phyloP scores from a whole-genome alignment of 2,888 invertebrate genomes.

The Timema podura region DNA sequence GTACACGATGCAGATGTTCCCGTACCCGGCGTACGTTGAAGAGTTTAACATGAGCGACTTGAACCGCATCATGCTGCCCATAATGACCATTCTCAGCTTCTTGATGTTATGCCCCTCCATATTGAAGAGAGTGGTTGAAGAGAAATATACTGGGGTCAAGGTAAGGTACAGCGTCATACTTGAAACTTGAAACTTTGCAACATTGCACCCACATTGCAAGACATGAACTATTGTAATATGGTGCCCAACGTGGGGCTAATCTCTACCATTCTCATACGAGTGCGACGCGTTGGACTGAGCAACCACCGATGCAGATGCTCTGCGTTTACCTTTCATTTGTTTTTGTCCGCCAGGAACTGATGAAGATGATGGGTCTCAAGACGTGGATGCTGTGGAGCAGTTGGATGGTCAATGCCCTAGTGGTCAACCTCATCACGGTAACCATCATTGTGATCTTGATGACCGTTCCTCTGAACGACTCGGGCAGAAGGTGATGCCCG shows the following conservation, averaged over 20 bases:
- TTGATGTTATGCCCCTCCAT: slow-evolving; percentile 52
- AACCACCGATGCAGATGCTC: neutral
- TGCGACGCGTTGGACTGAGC: no score
- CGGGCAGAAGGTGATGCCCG: slow-evolving; percentile 27
- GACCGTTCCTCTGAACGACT: slow-evolving; percentile 35
- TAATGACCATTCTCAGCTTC: slow-evolving; percentile 47
- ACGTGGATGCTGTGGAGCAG: slow-evolving; percentile 52
- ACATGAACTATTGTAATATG: no score
- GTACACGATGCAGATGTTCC: slow-evolving; percentile 50
- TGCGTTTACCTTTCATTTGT: neutral
- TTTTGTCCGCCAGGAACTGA: slow-evolving; percentile 47
- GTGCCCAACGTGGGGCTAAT: no score
- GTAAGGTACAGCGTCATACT: no score
- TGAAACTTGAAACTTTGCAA: no score
- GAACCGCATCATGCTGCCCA: slow-evolving; percentile 43
- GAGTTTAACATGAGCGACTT: slow-evolving; percentile 36
- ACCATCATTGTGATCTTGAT: slow-evolving; percentile 42
- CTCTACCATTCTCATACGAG: no score
- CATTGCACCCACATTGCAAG: no score
- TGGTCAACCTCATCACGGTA: slow-evolving; percentile 42
- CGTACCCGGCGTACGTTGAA: slow-evolving; percentile 48
- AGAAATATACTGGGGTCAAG: slow-evolving; percentile 57
- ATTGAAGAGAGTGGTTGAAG: slow-evolving; percentile 54
- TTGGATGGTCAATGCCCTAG: slow-evolving; percentile 49
- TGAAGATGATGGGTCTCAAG: slow-evolving; percentile 55